Evolutionary conservation across 1,140 invertebrate genomes (phyloP), one percentile per base, ranked within the genome.

Genomic region (Amyelois transitella): DNA sequence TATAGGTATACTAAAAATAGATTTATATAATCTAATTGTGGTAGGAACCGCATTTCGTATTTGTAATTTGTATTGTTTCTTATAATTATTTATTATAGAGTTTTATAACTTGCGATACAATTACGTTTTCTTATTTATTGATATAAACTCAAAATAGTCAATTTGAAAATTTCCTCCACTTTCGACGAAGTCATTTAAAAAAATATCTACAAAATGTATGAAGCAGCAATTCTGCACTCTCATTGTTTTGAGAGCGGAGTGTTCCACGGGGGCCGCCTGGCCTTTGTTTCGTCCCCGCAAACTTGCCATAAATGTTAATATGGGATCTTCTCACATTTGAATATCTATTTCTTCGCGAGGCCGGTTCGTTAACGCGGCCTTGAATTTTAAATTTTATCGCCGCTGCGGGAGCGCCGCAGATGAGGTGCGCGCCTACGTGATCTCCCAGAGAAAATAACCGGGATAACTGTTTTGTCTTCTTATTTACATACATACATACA

Each of bases 251-350:
- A 24, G 45, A 18, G 20, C 52, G 10, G 25, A 38, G 43, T 45
- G 32, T 20, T 48, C 20, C 71, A 58, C 62, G 71, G 73, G 70
- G 72, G 66, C 66, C 65, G 60, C 43, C 38, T 55, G 56, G 77
- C 72, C 73, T 80, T 82, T 84, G 81, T 84, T 72, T 86, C 78
- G 77, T 75, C 66, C 74, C 78, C 81, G 78, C 85, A 88, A 88
- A 88, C 79, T 88, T 80, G 76, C 85, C 81, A 88, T 88, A 88
- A 88, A 86, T 88, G 85, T 88, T 88, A 88, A 88, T 88, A 88
- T 83, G 84, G 84, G 84, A 88, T 80, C 77, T 75, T 66, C 68
- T 82, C 78, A 81, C 84, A 88, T 88, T 88, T 88, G 84, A 88
- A 88, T 88, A 88, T 86, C 84, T 86, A 87, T 88, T 88, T 88